Percentiles rank a stretch among this genome's conserved stretches.
These are phyloP conservation scores for Tipula vernalis DNA, from an alignment of 2,888 invertebrate species.

Conservation along the genomic window DNA sequence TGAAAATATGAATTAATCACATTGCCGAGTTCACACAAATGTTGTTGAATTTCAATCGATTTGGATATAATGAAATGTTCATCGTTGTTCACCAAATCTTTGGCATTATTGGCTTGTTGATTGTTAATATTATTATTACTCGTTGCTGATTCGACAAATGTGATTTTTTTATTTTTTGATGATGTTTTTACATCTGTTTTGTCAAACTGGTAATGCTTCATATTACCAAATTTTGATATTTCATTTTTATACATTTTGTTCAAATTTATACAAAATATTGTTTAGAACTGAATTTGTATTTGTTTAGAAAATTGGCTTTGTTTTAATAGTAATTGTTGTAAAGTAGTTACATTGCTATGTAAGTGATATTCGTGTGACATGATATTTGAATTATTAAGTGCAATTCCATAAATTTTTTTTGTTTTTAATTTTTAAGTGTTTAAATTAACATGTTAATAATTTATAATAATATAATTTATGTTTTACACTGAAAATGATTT, in stretches of 20 bases:
- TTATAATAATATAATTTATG: not conserved
- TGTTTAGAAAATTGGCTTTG: not conserved
- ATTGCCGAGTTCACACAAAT: not conserved
- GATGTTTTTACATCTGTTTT: not conserved
- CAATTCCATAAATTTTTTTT: not conserved
- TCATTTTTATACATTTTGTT: not conserved
- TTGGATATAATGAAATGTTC: not conserved
- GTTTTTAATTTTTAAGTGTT: not conserved
- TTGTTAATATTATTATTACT: not conserved
- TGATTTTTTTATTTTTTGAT: not conserved
- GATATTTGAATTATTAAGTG: not conserved
- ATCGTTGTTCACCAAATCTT: not conserved
- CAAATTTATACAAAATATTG: not conserved
- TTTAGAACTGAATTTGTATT: not conserved
- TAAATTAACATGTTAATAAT: not conserved
- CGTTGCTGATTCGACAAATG: not conserved
- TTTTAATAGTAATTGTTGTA: not conserved
- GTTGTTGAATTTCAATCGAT: constrained; percentile 5
- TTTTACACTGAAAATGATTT: not conserved
- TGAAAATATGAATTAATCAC: not conserved
- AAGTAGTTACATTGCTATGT: not conserved
- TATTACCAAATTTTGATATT: not conserved
- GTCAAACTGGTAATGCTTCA: not conserved
- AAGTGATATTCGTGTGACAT: not conserved
- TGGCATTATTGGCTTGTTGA: not conserved